Conservation (phyloP, 2,113 vertebrate species). For the Ptychochromis oligacanthus region DNA sequence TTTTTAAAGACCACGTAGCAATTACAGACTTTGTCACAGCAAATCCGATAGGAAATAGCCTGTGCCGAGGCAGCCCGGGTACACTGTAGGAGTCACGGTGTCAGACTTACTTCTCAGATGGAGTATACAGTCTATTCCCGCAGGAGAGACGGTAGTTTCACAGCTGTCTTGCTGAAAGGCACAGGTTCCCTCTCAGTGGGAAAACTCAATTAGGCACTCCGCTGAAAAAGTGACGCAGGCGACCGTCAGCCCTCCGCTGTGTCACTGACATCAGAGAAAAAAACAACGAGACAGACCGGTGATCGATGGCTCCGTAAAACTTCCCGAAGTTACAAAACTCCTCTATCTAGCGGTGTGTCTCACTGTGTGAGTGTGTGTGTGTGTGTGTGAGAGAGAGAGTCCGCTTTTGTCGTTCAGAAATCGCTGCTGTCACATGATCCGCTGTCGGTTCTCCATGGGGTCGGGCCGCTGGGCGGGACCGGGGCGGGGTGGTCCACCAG, state of each 20-base stretch:
- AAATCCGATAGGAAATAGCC: neutral
- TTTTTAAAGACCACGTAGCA: neutral
- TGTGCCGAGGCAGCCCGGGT: neutral
- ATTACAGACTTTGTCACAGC: neutral
- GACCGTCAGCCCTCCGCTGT: slow-evolving; percentile 16
- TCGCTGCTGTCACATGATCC: slow-evolving; percentile 74
- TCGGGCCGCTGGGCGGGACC: slow-evolving; percentile 67
- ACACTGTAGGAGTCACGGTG: neutral
- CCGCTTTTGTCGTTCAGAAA: slow-evolving; percentile 51
- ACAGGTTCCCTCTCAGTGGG: neutral
- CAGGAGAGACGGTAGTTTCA: slow-evolving; percentile 17
- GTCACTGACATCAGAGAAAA: slow-evolving; percentile 47
- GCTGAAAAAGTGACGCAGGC: slow-evolving; percentile 62
- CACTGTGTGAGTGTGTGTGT: neutral
- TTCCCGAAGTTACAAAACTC: slow-evolving; percentile 68
- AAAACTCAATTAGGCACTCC: slow-evolving; percentile 24
- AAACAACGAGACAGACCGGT: slow-evolving; percentile 24
- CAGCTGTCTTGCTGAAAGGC: slow-evolving; percentile 26
- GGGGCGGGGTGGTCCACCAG: slow-evolving; percentile 65
- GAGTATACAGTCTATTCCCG: slow-evolving; percentile 23
- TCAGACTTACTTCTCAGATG: slow-evolving; percentile 54
- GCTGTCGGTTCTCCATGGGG: slow-evolving; percentile 56
- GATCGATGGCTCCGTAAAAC: slow-evolving; percentile 60
- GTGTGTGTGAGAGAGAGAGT: neutral
- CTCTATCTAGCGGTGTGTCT: neutral